phyloP scores from a whole-genome alignment of 2,113 vertebrate species.

The Siphamia tubifer region DNA sequence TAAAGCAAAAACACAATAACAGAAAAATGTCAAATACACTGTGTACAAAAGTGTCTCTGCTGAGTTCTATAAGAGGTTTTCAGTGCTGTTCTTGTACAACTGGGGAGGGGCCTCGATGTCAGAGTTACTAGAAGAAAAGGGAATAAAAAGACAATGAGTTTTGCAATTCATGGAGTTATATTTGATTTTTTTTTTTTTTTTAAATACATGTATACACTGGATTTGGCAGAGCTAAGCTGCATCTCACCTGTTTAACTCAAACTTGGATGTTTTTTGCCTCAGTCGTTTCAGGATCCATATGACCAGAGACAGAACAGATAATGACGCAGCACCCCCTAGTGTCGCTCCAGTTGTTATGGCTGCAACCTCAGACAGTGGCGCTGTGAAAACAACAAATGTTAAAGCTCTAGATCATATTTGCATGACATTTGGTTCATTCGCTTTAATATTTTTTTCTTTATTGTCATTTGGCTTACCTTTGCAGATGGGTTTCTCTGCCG shows the following conservation, averaged over 20 bases:
- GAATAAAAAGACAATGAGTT: slow-evolving; percentile 2
- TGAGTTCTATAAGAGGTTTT: slow-evolving; percentile 72
- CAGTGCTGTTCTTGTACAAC: slow-evolving; percentile 72
- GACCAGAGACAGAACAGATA: slow-evolving; percentile 35
- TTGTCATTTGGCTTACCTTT: slow-evolving; percentile 62
- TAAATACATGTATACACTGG: too few relatives aligned
- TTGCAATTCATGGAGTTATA: neutral
- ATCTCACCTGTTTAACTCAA: slow-evolving; percentile 75
- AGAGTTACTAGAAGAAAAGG: slow-evolving; percentile 55
- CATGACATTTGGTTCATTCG: neutral
- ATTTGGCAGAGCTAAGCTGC: neutral
- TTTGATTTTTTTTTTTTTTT: too few relatives aligned
- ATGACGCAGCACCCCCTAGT: slow-evolving; percentile 27
- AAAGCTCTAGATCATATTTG: neutral
- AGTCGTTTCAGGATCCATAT: slow-evolving; percentile 65
- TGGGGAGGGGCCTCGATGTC: slow-evolving; percentile 62
- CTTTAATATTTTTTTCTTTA: neutral
- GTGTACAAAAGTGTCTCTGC: neutral
- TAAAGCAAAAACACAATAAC: neutral
- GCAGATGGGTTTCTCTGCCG: slow-evolving; percentile 59
- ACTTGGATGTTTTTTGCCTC: slow-evolving; percentile 56
- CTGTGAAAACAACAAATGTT: slow-evolving; percentile 45
- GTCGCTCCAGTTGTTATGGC: slow-evolving; percentile 13
- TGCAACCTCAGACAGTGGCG: neutral
- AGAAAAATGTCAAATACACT: neutral